These are phyloP conservation scores for Melopsittacus undulatus DNA, from an alignment of 2,797 vertebrate species.

Conservation along the genomic window DNA sequence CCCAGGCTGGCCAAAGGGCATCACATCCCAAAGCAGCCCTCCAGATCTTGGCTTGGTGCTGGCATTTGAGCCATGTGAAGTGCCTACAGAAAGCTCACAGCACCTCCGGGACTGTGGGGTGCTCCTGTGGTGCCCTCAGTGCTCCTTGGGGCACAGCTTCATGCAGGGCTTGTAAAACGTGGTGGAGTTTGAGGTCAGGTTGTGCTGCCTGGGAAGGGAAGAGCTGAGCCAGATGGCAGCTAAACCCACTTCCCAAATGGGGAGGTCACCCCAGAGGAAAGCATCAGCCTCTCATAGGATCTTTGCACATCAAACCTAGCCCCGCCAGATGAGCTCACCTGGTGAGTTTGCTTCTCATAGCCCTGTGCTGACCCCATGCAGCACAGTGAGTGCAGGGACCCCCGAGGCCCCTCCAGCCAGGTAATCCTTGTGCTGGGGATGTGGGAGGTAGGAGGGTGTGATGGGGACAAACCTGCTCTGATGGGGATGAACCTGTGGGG, in stretches of 20 bases:
- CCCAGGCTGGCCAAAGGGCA: neutral
- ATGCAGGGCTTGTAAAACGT: rapidly evolving
- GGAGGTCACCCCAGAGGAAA: neutral
- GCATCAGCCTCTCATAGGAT: neutral
- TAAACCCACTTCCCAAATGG: neutral
- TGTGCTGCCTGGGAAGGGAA: rapidly evolving
- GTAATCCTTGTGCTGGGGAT: neutral
- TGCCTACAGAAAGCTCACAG: neutral
- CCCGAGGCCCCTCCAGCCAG: rapidly evolving
- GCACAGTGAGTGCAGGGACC: neutral
- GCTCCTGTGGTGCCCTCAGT: neutral
- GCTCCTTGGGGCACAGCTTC: neutral
- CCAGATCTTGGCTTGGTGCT: neutral
- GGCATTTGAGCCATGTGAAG: neutral
- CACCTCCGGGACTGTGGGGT: rapidly evolving
- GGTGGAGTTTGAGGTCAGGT: neutral
- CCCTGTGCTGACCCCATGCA: rapidly evolving
- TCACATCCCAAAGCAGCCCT: rapidly evolving
- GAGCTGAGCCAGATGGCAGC: neutral
- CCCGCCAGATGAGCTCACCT: neutral
- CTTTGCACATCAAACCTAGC: neutral
- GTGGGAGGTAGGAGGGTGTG: neutral
- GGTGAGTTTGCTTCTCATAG: neutral
- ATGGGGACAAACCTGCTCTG: neutral
- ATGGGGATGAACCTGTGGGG: rapidly evolving